These are phyloP conservation scores for Beroe ovata DNA, from an alignment of 37 sponge, comb jelly and placozoan species.

Conservation along the genomic window DNA sequence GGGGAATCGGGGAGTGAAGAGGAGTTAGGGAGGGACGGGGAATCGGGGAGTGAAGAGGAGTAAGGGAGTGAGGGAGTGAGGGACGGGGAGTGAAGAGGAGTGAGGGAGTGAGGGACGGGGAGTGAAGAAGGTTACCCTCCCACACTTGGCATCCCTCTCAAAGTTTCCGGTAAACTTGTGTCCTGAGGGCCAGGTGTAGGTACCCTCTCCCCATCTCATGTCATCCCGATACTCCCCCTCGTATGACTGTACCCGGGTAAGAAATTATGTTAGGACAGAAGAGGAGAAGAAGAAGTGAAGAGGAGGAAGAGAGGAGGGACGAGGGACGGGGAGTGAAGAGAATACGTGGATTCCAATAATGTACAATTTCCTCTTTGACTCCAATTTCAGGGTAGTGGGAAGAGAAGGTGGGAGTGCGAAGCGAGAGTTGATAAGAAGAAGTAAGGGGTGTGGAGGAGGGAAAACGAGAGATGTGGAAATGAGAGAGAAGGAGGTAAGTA, in stretches of 20 bases:
- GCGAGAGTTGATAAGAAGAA: not conserved
- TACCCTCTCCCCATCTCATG: conserved; percentile 76
- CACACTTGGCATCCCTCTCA: conserved; percentile 73
- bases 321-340: too few relatives aligned
- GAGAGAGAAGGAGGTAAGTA: too few relatives aligned
- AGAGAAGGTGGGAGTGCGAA: too few relatives aligned
- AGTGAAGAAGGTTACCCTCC: conserved; percentile 71
- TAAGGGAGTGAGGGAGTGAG: not conserved
- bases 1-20: not conserved
- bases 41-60: not conserved
- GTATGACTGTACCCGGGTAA: conserved; percentile 69
- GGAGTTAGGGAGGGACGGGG: not conserved
- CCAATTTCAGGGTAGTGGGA: too few relatives aligned
- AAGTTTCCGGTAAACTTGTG: conserved; percentile 78
- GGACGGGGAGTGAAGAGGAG: not conserved
- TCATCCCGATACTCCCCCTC: conserved; percentile 78
- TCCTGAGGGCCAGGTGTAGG: conserved; percentile 82
- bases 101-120: not conserved
- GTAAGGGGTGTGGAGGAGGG: too few relatives aligned
- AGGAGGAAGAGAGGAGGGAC: not conserved
- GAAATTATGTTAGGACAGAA: not conserved
- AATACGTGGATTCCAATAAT: too few relatives aligned
- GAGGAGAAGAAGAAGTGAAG: not conserved
- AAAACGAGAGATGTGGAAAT: too few relatives aligned
- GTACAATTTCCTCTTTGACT: too few relatives aligned